These are phyloP conservation scores for Zophobas atratus DNA, from an alignment of 1,140 invertebrate genomes.

Conservation along the genomic window DNA sequence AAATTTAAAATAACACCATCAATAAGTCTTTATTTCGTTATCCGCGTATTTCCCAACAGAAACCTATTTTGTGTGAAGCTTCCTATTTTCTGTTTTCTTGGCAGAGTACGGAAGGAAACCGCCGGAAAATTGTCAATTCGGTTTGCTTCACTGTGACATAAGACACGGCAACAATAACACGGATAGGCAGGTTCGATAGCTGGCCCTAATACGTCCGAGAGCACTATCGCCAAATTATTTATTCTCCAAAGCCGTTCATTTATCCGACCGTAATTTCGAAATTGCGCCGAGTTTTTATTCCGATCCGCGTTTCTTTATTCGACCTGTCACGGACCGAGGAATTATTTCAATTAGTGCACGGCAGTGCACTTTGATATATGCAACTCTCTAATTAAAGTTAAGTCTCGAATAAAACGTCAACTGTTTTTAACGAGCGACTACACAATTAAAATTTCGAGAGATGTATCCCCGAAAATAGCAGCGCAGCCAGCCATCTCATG, in stretches of 20 bases:
- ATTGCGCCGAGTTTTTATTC: slow-evolving; percentile 19
- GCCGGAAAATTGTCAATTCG: slow-evolving; percentile 77
- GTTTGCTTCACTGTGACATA: slow-evolving; percentile 65
- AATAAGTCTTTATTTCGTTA: slow-evolving; percentile 64
- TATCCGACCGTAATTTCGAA: slow-evolving; percentile 14
- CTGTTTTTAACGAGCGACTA: slow-evolving; percentile 55
- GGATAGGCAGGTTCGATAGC: slow-evolving; percentile 52
- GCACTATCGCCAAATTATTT: slow-evolving; percentile 41
- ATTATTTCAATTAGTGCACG: slow-evolving; percentile 60
- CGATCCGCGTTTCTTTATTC: slow-evolving; percentile 30
- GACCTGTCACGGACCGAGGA: slow-evolving; percentile 58
- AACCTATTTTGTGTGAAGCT: slow-evolving; percentile 63
- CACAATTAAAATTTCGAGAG: slow-evolving; percentile 56
- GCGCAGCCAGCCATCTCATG: slow-evolving; percentile 8
- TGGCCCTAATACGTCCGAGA: slow-evolving; percentile 28
- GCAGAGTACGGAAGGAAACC: slow-evolving; percentile 71
- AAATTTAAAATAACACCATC: slow-evolving; percentile 63
- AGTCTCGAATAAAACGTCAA: slow-evolving; percentile 59
- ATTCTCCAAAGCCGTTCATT: slow-evolving; percentile 15
- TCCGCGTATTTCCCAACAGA: slow-evolving; percentile 57
- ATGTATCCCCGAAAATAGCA: slow-evolving; percentile 34
- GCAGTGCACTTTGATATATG: slow-evolving; percentile 58
- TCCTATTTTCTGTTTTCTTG: slow-evolving; percentile 61
- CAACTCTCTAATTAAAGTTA: slow-evolving; percentile 60
- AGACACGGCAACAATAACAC: slow-evolving; percentile 64